A percentile compares a stretch with the other conserved stretches of the same genome.
These are phyloP conservation scores for Pseudomyrmex cubaensis DNA, from an alignment of 1,140 invertebrate genomes.

Conservation along the genomic window DNA sequence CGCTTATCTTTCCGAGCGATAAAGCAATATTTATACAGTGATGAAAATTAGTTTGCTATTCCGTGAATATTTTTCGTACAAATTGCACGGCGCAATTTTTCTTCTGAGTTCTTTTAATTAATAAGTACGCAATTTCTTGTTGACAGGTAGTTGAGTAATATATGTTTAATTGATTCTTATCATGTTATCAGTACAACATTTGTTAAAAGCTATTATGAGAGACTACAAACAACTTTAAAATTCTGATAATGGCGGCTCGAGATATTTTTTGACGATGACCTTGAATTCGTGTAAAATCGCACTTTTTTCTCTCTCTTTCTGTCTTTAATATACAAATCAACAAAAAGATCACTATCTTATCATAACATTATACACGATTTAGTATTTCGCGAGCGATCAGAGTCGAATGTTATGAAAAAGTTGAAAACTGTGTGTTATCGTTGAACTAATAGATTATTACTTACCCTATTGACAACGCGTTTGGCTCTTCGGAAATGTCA, in stretches of 20 bases:
- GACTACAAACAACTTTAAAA: background rate
- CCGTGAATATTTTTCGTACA: slow-evolving; percentile 1
- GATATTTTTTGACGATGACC: background rate
- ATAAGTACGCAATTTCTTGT: background rate
- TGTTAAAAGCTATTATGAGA: background rate
- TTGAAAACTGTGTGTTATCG: slow-evolving; percentile 11
- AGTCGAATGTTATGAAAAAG: too few species aligned
- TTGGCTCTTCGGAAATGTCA: slow-evolving; percentile 45
- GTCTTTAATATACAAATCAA: background rate
- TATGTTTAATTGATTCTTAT: background rate
- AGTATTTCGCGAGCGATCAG: background rate
- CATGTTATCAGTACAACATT: slow-evolving; percentile 5
- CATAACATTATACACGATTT: background rate
- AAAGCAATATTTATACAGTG: background rate
- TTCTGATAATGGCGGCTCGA: background rate
- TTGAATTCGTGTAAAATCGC: background rate
- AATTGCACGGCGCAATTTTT: background rate
- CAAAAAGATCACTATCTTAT: slow-evolving; percentile 7
- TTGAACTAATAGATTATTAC: slow-evolving; percentile 2
- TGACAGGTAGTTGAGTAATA: background rate
- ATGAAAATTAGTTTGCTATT: too few species aligned
- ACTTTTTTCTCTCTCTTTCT: background rate
- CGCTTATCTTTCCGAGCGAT: background rate
- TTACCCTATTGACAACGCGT: slow-evolving; percentile 59
- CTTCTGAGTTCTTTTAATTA: background rate